These are phyloP conservation scores for Rallus limicola DNA, from an alignment of 2,113 vertebrate genomes.

Conservation along the genomic window DNA sequence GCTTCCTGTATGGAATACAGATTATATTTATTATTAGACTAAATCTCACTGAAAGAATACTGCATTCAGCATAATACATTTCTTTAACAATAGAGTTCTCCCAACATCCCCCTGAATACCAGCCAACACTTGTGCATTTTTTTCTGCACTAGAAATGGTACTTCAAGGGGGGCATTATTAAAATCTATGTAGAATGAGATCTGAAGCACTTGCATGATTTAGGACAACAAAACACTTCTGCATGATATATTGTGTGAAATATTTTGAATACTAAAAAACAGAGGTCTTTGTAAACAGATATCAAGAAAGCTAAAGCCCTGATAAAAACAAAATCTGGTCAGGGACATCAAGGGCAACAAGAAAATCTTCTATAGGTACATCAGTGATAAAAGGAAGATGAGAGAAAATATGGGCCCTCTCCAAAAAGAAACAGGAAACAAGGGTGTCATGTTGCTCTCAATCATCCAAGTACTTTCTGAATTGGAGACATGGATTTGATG, in stretches of 20 bases:
- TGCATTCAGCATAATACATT: neutral
- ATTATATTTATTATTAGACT: neutral
- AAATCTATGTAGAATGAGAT: neutral
- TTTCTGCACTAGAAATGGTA: neutral
- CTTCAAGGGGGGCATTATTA: neutral
- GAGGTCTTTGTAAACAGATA: neutral
- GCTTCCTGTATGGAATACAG: conserved; percentile 63
- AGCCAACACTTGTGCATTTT: neutral
- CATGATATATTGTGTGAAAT: neutral
- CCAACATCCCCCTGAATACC: neutral
- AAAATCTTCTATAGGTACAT: too few species aligned
- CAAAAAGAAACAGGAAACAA: too few species aligned
- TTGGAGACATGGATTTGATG: too few species aligned
- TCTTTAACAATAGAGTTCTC: neutral
- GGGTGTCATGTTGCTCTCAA: too few species aligned
- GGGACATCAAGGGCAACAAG: too few species aligned
- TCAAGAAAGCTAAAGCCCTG: too few species aligned
- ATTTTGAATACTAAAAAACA: neutral
- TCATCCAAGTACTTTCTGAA: too few species aligned
- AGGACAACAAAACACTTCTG: neutral
- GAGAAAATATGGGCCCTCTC: too few species aligned
- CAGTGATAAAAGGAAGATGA: too few species aligned
- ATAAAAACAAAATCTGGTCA: too few species aligned
- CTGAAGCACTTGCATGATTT: neutral
- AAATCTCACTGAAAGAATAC: neutral